Conservation (phyloP, 2,113 vertebrate species). For the Podarcis raffonei region DNA sequence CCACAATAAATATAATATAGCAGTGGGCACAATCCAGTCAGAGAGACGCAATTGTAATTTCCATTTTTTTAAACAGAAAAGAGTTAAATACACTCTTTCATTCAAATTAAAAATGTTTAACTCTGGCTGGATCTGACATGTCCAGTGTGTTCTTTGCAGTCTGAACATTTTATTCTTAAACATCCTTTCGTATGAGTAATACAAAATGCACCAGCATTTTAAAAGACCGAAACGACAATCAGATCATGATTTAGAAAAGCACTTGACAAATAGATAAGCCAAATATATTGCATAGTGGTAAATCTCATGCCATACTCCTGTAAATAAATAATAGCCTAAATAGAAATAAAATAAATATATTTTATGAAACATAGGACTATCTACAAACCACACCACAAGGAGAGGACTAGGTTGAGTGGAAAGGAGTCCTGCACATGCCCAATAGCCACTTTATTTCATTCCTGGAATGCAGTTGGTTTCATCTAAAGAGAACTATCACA, state of each 20-base stretch:
- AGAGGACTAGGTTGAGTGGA: background rate
- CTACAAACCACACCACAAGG: background rate
- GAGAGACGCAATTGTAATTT: background rate
- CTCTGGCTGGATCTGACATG: background rate
- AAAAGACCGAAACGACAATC: slow-evolving; percentile 24
- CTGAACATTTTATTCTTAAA: slow-evolving; percentile 6
- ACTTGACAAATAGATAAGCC: background rate
- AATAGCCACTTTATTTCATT: background rate
- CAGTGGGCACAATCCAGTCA: background rate
- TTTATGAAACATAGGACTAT: background rate
- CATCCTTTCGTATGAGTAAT: background rate
- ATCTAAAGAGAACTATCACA: background rate
- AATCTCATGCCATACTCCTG: background rate
- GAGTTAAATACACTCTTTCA: background rate
- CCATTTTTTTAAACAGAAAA: background rate
- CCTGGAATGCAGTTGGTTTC: background rate
- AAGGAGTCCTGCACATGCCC: background rate
- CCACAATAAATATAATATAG: background rate
- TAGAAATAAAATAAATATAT: background rate
- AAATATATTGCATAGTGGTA: background rate
- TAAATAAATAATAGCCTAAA: background rate
- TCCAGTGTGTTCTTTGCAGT: background rate
- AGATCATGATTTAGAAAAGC: background rate
- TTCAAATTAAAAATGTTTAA: background rate
- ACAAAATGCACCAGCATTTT: background rate